Percentiles rank a stretch among this genome's conserved stretches.
Evolutionary conservation across 2,888 invertebrate genomes (phyloP).

Genomic region (Nomada goodeniana): DNA sequence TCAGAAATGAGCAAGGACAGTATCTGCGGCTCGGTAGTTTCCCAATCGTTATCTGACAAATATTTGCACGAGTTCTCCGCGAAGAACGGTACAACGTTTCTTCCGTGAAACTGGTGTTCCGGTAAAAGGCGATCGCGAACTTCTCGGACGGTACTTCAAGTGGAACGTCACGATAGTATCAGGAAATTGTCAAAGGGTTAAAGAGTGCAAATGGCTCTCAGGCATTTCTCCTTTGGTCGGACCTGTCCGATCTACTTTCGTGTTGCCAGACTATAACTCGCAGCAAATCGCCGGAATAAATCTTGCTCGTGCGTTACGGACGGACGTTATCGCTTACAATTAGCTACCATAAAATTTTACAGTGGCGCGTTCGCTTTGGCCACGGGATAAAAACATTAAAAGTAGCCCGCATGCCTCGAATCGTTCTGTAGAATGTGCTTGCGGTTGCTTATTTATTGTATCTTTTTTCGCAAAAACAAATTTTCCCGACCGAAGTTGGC

Average conservation of each 20-base stretch:
- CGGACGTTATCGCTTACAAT: slow-evolving; percentile 70
- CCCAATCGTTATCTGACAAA: slow-evolving; percentile 20
- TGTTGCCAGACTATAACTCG: slow-evolving; percentile 68
- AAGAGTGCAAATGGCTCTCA: slow-evolving; percentile 62
- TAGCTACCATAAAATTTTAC: slow-evolving; percentile 64
- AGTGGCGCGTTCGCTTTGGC: slow-evolving; percentile 33
- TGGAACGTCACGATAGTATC: slow-evolving; percentile 50
- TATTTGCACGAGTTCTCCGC: slow-evolving; percentile 5
- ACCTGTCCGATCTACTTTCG: slow-evolving; percentile 62
- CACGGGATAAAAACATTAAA: slow-evolving; percentile 54
- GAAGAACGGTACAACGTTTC: neutral
- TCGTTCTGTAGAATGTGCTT: slow-evolving; percentile 2
- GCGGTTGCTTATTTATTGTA: neutral
- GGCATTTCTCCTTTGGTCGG: slow-evolving; percentile 46
- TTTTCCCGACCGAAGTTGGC: no score
- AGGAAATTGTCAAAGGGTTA: slow-evolving; percentile 62
- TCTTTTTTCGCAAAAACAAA: neutral
- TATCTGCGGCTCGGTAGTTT: neutral
- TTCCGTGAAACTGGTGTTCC: slow-evolving; percentile 2
- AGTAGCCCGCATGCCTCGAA: slow-evolving; percentile 10
- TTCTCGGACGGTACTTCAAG: slow-evolving; percentile 10
- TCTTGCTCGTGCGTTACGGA: slow-evolving; percentile 57
- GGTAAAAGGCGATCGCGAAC: slow-evolving; percentile 48
- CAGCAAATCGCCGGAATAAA: slow-evolving; percentile 65
- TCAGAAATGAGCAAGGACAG: no score